phyloP scores from a whole-genome alignment of 2,113 vertebrate genomes.

The Hepsetus odoe region DNA sequence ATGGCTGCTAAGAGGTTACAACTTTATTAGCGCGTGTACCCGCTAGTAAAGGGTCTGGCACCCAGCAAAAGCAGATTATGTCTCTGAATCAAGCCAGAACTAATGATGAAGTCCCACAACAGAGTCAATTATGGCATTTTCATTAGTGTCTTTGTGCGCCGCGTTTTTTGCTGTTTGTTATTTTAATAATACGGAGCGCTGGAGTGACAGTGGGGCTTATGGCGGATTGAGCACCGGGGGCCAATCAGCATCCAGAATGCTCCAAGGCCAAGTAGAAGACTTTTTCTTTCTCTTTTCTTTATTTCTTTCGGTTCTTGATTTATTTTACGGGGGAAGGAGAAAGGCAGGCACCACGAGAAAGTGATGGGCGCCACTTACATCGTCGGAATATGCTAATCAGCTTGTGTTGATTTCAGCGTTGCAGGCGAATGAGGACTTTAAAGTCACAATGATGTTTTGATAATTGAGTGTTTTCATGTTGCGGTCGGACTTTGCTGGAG shows the following conservation, averaged over 20 bases:
- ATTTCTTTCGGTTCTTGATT: conserved; percentile 51
- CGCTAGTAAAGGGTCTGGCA: conserved; percentile 70
- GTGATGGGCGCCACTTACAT: conserved; percentile 72
- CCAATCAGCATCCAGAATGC: conserved; percentile 62
- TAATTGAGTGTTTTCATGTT: conserved; percentile 67
- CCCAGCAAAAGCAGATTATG: conserved; percentile 75
- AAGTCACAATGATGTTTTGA: conserved; percentile 60
- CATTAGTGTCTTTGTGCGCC: conserved; percentile 62
- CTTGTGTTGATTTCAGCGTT: conserved; percentile 65
- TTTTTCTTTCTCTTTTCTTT: neutral
- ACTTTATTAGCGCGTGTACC: conserved; percentile 72
- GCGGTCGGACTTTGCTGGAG: conserved; percentile 50
- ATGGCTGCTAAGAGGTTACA: conserved; percentile 75
- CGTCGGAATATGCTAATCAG: conserved; percentile 73
- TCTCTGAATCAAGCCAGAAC: conserved; percentile 74
- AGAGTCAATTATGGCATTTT: conserved; percentile 81
- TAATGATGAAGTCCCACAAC: conserved; percentile 76
- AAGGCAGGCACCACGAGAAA: conserved; percentile 36
- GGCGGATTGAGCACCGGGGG: conserved; percentile 58
- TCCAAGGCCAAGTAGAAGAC: conserved; percentile 71
- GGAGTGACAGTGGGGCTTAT: conserved; percentile 80
- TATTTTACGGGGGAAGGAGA: conserved; percentile 56
- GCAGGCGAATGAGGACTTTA: conserved; percentile 54
- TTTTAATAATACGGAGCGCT: conserved; percentile 71
- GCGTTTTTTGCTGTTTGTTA: conserved; percentile 69